A percentile compares a stretch with the other conserved stretches of the same genome.
Conservation (phyloP, 1,140 invertebrate species). For the Cotesia typhae region DNA sequence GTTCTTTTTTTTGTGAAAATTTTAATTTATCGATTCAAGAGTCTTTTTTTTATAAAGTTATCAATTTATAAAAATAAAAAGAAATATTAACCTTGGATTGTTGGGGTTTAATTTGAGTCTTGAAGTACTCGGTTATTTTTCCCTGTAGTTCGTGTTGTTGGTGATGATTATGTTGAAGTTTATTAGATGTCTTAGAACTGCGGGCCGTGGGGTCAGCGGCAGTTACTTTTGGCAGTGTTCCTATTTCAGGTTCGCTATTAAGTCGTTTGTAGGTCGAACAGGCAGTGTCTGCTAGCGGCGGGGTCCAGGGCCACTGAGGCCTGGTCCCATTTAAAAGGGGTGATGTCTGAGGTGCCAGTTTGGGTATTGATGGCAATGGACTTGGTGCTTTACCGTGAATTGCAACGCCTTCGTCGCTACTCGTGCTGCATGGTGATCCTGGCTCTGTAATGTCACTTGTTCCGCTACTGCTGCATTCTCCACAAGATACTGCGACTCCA, state of each 20-base stretch:
- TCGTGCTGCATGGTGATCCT: slow-evolving; percentile 79
- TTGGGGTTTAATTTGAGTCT: slow-evolving; percentile 79
- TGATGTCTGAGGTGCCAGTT: slow-evolving; percentile 63
- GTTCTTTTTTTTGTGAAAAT: no score
- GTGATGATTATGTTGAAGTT: slow-evolving; percentile 39
- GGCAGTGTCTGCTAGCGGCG: slow-evolving; percentile 58
- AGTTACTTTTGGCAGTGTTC: slow-evolving; percentile 52
- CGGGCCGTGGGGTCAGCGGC: slow-evolving; percentile 54
- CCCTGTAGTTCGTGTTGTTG: slow-evolving; percentile 64
- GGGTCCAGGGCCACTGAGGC: slow-evolving; percentile 65
- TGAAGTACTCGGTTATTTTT: slow-evolving; percentile 85
- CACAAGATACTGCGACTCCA: slow-evolving; percentile 75
- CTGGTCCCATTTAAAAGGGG: slow-evolving; percentile 57
- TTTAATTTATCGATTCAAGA: no score
- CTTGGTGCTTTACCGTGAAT: slow-evolving; percentile 63
- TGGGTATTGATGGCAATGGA: slow-evolving; percentile 62
- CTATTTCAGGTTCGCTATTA: slow-evolving; percentile 61
- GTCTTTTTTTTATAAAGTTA: no score
- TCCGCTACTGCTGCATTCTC: slow-evolving; percentile 73
- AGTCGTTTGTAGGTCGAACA: slow-evolving; percentile 60
- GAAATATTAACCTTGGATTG: slow-evolving; percentile 53
- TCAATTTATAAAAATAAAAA: not conserved
- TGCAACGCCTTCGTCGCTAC: slow-evolving; percentile 61
- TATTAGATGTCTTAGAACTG: slow-evolving; percentile 41
- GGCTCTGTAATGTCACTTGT: slow-evolving; percentile 82